phyloP scores from a whole-genome alignment of 2,888 invertebrate species.

The Epinotia demarniana region DNA sequence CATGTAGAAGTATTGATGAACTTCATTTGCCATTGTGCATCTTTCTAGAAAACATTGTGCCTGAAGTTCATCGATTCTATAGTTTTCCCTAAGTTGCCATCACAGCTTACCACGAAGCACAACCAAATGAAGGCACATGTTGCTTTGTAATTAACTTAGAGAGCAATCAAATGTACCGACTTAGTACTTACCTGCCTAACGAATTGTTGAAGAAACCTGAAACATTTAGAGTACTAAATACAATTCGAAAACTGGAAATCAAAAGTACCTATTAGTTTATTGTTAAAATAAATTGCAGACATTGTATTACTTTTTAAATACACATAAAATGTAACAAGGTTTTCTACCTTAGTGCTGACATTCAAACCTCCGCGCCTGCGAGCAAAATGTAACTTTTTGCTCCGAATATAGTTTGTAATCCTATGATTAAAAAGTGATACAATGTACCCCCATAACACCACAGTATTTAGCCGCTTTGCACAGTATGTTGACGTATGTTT shows the following conservation, averaged over 20 bases:
- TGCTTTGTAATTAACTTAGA: slow-evolving; percentile 37
- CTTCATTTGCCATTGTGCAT: background rate
- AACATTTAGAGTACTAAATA: slow-evolving; percentile 28
- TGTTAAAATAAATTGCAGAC: slow-evolving; percentile 44
- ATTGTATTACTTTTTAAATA: slow-evolving; percentile 32
- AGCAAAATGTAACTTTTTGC: background rate
- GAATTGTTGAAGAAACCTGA: slow-evolving; percentile 4
- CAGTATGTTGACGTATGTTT: slow-evolving; percentile 79
- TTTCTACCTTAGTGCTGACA: too few species aligned
- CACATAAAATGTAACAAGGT: too few species aligned
- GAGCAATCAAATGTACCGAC: background rate
- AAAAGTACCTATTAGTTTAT: slow-evolving; percentile 42
- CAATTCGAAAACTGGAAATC: slow-evolving; percentile 28
- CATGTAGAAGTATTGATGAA: slow-evolving; percentile 13
- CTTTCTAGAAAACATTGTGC: background rate
- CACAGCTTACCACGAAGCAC: slow-evolving; percentile 68
- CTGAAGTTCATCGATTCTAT: slow-evolving; percentile 15
- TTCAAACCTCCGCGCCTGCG: background rate
- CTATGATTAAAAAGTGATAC: slow-evolving; percentile 29
- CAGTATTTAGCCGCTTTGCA: slow-evolving; percentile 76
- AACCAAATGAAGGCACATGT: slow-evolving; percentile 22
- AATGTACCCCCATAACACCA: slow-evolving; percentile 55
- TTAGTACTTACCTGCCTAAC: slow-evolving; percentile 1
- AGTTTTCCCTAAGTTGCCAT: slow-evolving; percentile 46
- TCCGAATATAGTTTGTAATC: background rate